These are phyloP conservation scores for Rana temporaria DNA, from an alignment of 2,113 vertebrate species.

Conservation along the genomic window DNA sequence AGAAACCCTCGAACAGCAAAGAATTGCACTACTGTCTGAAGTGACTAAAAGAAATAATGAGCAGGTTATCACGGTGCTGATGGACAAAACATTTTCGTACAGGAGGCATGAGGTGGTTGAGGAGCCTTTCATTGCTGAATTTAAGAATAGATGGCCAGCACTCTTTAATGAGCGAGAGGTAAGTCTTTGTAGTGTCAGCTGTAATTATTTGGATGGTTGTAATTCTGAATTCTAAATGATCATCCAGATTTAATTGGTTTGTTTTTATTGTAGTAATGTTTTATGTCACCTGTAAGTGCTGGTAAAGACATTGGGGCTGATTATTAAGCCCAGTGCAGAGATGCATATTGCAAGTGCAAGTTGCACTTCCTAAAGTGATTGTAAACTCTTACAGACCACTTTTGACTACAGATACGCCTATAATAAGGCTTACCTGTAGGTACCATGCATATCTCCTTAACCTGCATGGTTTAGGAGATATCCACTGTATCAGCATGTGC, in stretches of 20 bases:
- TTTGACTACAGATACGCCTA: too few species aligned
- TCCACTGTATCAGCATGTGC: too few species aligned
- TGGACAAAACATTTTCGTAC: background rate
- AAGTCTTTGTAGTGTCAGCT: background rate
- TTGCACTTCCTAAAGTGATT: too few species aligned
- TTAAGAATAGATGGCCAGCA: background rate
- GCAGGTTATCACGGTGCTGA: background rate
- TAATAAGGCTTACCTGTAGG: too few species aligned
- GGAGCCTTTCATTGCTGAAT: background rate
- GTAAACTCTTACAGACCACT: too few species aligned
- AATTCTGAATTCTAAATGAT: too few species aligned
- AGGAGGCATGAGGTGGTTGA: constrained; percentile 12
- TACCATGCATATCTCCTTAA: too few species aligned
- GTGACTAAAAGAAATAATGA: background rate
- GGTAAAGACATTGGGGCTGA: constrained; percentile 1
- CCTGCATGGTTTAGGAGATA: too few species aligned
- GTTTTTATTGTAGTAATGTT: background rate
- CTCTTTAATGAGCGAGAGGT: background rate
- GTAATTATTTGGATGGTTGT: constrained; percentile 1
- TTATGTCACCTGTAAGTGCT: background rate
- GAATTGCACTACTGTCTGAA: background rate
- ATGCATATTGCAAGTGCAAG: too few species aligned
- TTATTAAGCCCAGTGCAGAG: too few species aligned
- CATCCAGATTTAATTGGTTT: too few species aligned
- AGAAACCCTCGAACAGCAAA: background rate